phyloP scores from a whole-genome alignment of 1,140 invertebrate genomes.

The Drosophila leontia region DNA sequence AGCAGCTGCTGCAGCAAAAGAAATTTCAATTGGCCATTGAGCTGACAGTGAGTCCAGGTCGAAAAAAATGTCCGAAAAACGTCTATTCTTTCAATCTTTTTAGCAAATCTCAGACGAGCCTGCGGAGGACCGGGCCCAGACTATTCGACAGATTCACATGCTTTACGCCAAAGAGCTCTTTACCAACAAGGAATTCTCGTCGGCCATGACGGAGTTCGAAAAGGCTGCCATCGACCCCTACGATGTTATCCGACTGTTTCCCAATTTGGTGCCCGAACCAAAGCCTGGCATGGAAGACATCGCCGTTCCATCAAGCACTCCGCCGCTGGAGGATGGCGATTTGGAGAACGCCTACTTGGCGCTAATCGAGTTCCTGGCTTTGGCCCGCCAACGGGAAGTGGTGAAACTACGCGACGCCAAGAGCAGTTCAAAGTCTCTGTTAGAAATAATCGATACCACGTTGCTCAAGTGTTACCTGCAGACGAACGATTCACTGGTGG shows the following conservation, averaged over 20 bases:
- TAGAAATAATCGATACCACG: conserved; percentile 98
- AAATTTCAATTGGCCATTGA: conserved; percentile 97
- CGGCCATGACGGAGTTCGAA: conserved; percentile 96
- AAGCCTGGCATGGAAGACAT: conserved; percentile 85
- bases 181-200: conserved; percentile 93
- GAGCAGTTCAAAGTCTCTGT: conserved; percentile 86
- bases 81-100: background rate
- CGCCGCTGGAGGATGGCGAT: conserved; percentile 92
- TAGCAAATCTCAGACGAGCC: conserved; percentile 94
- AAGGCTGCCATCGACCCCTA: conserved; percentile 96
- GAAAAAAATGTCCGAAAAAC: background rate
- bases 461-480: conserved; percentile 98
- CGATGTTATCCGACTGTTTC: conserved; percentile 97
- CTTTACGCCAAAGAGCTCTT: conserved; percentile 96
- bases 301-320: conserved; percentile 85
- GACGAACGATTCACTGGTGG: conserved; percentile 97
- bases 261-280: conserved; percentile 90
- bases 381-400: conserved; percentile 88
- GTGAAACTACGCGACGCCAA: conserved; percentile 73
- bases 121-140: conserved; percentile 91
- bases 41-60: conserved; percentile 90
- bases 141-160: conserved; percentile 94
- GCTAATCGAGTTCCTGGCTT: conserved; percentile 94
- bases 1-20: conserved; percentile 93
- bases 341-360: conserved; percentile 95